Evolutionary conservation across 1,140 invertebrate genomes (phyloP).

Genomic region (Drosophila busckii): DNA sequence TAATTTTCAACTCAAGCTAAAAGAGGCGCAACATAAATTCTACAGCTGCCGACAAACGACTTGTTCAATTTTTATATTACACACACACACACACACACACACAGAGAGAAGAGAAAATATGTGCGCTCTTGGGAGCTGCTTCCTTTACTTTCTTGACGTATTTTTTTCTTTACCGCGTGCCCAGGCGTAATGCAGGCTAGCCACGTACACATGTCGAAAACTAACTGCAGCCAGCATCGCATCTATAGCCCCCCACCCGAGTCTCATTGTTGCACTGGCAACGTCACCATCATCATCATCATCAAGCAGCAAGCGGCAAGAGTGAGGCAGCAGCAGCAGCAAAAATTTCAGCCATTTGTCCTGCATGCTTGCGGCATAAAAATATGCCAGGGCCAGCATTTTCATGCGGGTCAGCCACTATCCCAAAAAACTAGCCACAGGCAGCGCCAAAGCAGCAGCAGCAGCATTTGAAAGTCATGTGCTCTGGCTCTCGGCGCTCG

Average conservation of each 20-base stretch:
- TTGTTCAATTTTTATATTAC: conserved; percentile 69
- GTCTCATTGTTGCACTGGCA: conserved; percentile 32
- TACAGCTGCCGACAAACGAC: conserved; percentile 67
- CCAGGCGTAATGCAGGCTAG: conserved; percentile 46
- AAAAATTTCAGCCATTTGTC: conserved; percentile 77
- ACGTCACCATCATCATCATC: conserved; percentile 57
- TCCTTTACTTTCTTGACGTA: background rate
- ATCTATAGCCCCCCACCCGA: conserved; percentile 15
- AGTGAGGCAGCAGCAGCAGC: conserved; percentile 52
- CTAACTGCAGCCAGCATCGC: conserved; percentile 55
- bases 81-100: conserved; percentile 7
- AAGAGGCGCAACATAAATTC: conserved; percentile 61
- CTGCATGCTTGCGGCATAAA: conserved; percentile 77
- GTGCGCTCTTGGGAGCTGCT: conserved; percentile 30
- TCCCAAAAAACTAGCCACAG: conserved; percentile 13
- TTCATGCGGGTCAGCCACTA: conserved; percentile 74
- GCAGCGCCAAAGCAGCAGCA: too few species aligned
- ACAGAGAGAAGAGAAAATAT: conserved; percentile 25
- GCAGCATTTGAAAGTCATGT: conserved; percentile 62
- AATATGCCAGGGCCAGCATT: conserved; percentile 76
- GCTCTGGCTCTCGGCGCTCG: too few species aligned
- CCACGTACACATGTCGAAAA: conserved; percentile 73
- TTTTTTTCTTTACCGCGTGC: conserved; percentile 15
- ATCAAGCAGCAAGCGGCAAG: too few species aligned
- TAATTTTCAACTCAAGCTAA: conserved; percentile 68